phyloP scores from a whole-genome alignment of 2,797 vertebrate genomes.

The Etheostoma nigrum region DNA sequence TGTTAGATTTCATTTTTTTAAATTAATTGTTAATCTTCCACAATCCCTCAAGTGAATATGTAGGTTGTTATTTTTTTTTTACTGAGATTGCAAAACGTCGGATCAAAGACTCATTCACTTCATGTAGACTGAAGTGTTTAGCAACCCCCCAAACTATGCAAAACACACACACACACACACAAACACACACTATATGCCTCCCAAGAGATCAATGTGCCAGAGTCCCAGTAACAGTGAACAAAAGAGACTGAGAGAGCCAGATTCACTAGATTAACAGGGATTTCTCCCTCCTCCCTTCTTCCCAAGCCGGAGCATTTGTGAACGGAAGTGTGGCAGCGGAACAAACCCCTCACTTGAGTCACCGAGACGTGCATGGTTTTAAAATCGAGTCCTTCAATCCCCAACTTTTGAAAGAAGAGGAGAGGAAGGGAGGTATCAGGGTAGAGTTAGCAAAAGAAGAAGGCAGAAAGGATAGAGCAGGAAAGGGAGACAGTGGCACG shows the following conservation, averaged over 20 bases:
- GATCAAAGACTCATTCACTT: constrained; percentile 4
- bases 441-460: constrained; percentile 41
- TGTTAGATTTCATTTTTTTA: neutral
- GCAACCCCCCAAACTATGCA: neutral
- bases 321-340: constrained; percentile 85
- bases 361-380: constrained; percentile 82
- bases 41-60: constrained; percentile 15
- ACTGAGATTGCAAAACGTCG: neutral
- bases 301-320: constrained; percentile 73
- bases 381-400: constrained; percentile 84
- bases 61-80: neutral
- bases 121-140: constrained; percentile 5
- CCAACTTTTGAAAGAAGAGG: constrained; percentile 64
- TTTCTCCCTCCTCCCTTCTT: constrained; percentile 74
- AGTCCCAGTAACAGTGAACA: constrained; percentile 75
- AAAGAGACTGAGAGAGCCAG: constrained; percentile 70
- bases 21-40: neutral
- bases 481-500: constrained; percentile 41
- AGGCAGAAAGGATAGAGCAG: constrained; percentile 41
- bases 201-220: constrained; percentile 54
- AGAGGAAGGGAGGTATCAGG: constrained; percentile 36
- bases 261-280: constrained; percentile 83
- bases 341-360: constrained; percentile 87
- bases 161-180: neutral
- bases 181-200: constrained; percentile 32